These are phyloP conservation scores for Augiades crinisus DNA, from an alignment of 2,888 invertebrate species.

Conservation along the genomic window DNA sequence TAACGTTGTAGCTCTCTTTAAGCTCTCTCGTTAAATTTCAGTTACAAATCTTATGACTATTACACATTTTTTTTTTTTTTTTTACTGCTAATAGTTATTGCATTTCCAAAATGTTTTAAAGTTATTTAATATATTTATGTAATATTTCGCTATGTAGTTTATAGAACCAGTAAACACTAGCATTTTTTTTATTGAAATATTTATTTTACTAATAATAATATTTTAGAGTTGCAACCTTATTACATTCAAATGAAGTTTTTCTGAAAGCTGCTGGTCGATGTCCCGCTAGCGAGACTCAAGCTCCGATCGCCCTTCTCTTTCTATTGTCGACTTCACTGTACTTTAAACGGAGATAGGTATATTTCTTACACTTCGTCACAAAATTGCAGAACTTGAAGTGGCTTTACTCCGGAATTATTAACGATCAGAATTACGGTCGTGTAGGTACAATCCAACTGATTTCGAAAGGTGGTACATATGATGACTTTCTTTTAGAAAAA, in stretches of 20 bases:
- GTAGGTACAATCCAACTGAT: conserved; percentile 52
- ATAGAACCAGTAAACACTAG: no score
- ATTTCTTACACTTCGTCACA: conserved; percentile 42
- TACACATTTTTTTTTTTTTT: background rate
- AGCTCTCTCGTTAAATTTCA: background rate
- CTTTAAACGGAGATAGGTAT: conserved; percentile 51
- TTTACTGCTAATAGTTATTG: background rate
- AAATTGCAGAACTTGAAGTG: conserved; percentile 73
- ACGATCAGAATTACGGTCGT: conserved; percentile 64
- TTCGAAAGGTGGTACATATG: conserved; percentile 43
- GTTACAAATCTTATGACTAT: background rate
- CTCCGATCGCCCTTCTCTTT: conserved; percentile 53
- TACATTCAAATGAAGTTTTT: conserved; percentile 60
- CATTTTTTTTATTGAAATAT: conserved; percentile 7
- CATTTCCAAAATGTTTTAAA: background rate
- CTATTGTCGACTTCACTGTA: conserved; percentile 41
- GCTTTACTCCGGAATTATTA: conserved; percentile 65
- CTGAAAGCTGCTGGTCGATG: conserved; percentile 81
- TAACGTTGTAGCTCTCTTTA: conserved; percentile 51
- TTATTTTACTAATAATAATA: background rate
- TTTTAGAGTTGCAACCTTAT: conserved; percentile 51
- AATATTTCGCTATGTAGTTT: no score
- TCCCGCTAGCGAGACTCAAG: conserved; percentile 75
- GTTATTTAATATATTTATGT: no score
- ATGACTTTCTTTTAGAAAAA: conserved; percentile 33